Evolutionary conservation across 2,888 invertebrate genomes (phyloP).

Genomic region (Cyrtodaria siliqua): DNA sequence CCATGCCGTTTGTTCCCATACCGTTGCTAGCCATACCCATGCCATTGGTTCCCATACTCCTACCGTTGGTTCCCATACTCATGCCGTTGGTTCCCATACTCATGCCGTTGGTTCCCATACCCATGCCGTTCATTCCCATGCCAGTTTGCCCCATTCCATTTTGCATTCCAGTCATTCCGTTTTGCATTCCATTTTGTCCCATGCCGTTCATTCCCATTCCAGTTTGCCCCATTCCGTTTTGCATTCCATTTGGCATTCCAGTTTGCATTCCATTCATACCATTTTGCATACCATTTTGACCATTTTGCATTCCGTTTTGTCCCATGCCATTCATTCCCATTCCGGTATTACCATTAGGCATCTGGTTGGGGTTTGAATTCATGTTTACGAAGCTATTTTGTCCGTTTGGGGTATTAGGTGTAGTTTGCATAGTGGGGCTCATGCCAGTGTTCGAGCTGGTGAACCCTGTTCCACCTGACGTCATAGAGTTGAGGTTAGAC

Average conservation of each 20-base stretch:
- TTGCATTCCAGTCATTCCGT: slow-evolving; percentile 27
- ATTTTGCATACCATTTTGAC: slow-evolving; percentile 6
- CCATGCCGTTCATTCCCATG: slow-evolving; percentile 22
- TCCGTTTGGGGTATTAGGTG: not conserved
- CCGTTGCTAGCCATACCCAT: slow-evolving; percentile 1
- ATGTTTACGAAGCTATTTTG: too few relatives aligned
- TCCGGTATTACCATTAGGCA: not conserved
- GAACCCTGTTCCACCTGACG: not conserved
- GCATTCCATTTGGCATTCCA: slow-evolving; percentile 21
- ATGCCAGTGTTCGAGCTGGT: slow-evolving; percentile 13
- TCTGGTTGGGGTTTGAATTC: too few relatives aligned
- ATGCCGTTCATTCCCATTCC: slow-evolving; percentile 12
- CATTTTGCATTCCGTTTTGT: slow-evolving; percentile 21
- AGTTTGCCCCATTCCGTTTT: slow-evolving; percentile 21
- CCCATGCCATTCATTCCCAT: not conserved
- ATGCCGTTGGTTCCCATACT: not conserved
- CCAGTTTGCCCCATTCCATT: slow-evolving; percentile 28
- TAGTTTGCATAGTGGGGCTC: not conserved
- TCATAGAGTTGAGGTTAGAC: slow-evolving; percentile 10
- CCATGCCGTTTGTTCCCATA: not conserved
- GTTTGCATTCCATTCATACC: not conserved
- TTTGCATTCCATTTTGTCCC: slow-evolving; percentile 5
- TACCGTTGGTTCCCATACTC: not conserved
- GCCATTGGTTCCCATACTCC: too few relatives aligned
- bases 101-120: not conserved